Evolutionary conservation across 2,888 invertebrate genomes (phyloP).

Genomic region (Anaspis maculata): DNA sequence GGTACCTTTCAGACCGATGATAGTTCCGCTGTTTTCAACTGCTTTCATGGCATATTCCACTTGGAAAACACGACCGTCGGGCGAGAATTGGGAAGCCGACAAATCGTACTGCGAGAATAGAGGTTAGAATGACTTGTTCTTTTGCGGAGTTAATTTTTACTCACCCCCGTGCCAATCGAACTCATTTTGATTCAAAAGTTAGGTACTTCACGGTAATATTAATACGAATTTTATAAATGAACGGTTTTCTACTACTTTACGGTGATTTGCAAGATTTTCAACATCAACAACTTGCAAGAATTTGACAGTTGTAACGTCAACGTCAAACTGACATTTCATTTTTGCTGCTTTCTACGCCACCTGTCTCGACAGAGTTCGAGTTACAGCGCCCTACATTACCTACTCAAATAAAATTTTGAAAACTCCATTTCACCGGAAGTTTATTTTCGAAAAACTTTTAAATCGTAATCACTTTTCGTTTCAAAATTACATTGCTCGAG

Average conservation of each 20-base stretch:
- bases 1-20: conserved; percentile 88
- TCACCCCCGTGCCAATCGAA: conserved; percentile 92
- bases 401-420: too few relatives aligned
- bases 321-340: too few relatives aligned
- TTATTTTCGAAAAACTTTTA: too few relatives aligned
- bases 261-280: conserved; percentile 26
- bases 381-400: too few relatives aligned
- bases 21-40: conserved; percentile 85
- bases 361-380: too few relatives aligned
- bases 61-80: conserved; percentile 98
- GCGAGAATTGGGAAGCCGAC: conserved; percentile 99
- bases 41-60: conserved; percentile 99
- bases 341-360: too few relatives aligned
- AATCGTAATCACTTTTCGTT: too few relatives aligned
- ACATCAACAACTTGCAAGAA: too few relatives aligned
- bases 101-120: conserved; percentile 85
- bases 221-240: not conserved
- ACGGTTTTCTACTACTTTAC: conserved; percentile 8
- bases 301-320: too few relatives aligned
- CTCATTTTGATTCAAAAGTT: conserved; percentile 66
- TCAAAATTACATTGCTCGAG: too few relatives aligned
- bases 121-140: conserved; percentile 22
- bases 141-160: too few relatives aligned
- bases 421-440: too few relatives aligned
- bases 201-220: not conserved